phyloP scores from a whole-genome alignment of 2,797 vertebrate species.

The Muraenolepis orangiensis region DNA sequence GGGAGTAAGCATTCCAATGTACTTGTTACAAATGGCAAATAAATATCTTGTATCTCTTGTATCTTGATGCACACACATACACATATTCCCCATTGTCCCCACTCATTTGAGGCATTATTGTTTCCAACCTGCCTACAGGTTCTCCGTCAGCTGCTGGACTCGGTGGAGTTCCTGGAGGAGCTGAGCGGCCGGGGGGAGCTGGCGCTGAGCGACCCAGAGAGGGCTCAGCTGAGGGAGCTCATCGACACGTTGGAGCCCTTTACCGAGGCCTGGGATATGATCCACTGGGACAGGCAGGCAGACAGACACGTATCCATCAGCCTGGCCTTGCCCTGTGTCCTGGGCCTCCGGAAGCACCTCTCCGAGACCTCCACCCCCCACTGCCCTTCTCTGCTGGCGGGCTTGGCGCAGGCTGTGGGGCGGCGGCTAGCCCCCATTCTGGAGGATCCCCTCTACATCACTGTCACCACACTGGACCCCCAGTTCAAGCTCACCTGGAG shows the following conservation, averaged over 20 bases:
- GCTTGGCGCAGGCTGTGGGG: conserved; percentile 72
- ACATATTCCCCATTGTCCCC: neutral
- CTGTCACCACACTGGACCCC: conserved; percentile 76
- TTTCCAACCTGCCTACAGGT: conserved; percentile 41
- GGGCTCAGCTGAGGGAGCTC: conserved; percentile 71
- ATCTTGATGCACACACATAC: neutral
- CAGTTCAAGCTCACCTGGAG: conserved; percentile 84
- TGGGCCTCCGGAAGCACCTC: conserved; percentile 79
- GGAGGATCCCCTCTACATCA: conserved; percentile 77
- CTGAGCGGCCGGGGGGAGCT: conserved; percentile 73
- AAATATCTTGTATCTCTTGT: no score
- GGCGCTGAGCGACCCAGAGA: conserved; percentile 61
- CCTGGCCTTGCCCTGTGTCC: conserved; percentile 76
- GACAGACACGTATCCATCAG: conserved; percentile 78
- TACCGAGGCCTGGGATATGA: conserved; percentile 80
- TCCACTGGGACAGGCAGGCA: conserved; percentile 67
- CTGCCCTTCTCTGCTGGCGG: conserved; percentile 66
- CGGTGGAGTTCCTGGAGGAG: conserved; percentile 77
- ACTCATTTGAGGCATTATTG: neutral
- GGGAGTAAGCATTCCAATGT: no score
- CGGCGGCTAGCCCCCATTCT: conserved; percentile 67
- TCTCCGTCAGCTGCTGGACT: conserved; percentile 74
- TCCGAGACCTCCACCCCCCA: conserved; percentile 71
- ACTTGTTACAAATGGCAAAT: no score
- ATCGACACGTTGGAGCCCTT: conserved; percentile 77